A percentile compares a stretch with the other conserved stretches of the same genome.
Conservation (phyloP, 92 coral and sea anemone species). For the Ricordea florida region DNA sequence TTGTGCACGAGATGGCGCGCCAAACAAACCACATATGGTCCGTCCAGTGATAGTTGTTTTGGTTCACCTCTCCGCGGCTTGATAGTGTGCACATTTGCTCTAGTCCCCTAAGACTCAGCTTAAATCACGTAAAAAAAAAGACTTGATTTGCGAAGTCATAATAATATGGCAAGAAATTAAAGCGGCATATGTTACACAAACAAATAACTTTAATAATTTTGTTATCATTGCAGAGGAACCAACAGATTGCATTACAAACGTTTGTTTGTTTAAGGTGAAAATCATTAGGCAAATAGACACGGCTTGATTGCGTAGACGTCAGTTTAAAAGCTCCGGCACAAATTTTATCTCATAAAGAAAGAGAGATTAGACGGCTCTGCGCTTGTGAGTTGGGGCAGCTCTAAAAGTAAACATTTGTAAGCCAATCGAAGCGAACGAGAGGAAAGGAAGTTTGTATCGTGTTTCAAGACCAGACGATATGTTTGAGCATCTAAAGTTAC, state of each 20-base stretch:
- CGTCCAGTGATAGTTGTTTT: too few species aligned
- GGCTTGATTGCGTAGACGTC: not conserved
- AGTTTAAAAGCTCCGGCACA: not conserved
- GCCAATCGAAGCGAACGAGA: not conserved
- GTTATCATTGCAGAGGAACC: constrained; percentile 1
- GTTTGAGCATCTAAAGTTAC: not conserved
- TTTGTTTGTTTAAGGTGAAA: constrained; percentile 13
- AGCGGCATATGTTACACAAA: constrained; percentile 3
- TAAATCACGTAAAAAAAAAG: not conserved
- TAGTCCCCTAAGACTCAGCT: too few species aligned
- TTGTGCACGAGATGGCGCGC: too few species aligned
- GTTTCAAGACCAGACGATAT: constrained; percentile 18
- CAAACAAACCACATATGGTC: too few species aligned
- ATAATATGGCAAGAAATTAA: not conserved
- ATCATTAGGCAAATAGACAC: not conserved
- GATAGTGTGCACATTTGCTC: too few species aligned
- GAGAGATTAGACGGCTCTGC: constrained; percentile 8
- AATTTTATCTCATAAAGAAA: constrained; percentile 22
- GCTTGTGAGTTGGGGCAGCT: not conserved
- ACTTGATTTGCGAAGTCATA: not conserved
- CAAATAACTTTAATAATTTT: not conserved
- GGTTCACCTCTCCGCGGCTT: too few species aligned
- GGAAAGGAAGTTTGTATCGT: constrained; percentile 7
- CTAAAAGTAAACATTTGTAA: constrained; percentile 20
- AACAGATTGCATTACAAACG: not conserved